Percentiles rank a stretch among this genome's conserved stretches.
These are phyloP conservation scores for Zoanthus solanderi DNA, from an alignment of 92 coral and sea anemone genomes.

Conservation along the genomic window DNA sequence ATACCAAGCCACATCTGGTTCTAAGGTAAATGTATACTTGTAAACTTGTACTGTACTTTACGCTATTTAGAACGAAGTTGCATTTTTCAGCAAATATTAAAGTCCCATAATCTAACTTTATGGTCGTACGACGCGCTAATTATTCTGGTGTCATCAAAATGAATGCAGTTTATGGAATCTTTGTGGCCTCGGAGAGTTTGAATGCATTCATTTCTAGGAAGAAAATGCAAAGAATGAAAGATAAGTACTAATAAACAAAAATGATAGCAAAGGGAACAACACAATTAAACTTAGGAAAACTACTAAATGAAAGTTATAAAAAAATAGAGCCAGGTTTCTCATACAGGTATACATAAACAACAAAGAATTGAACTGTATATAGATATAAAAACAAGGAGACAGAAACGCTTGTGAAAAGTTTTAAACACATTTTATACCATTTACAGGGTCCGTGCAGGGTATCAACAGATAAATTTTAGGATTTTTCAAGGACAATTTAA, in stretches of 20 bases:
- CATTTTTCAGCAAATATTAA: conserved; percentile 63
- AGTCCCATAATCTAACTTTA: conserved; percentile 89
- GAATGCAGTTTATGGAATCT: conserved; percentile 70
- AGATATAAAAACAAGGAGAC: too few species aligned
- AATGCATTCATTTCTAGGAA: conserved; percentile 79
- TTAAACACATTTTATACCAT: too few species aligned
- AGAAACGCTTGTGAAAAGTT: too few species aligned
- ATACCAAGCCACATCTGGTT: too few species aligned
- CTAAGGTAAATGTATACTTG: too few species aligned
- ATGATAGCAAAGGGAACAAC: not conserved
- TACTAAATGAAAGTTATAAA: not conserved
- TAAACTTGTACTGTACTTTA: too few species aligned
- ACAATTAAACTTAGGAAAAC: not conserved
- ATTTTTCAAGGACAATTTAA: too few species aligned
- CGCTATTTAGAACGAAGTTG: not conserved
- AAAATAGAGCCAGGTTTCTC: not conserved
- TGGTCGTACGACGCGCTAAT: conserved; percentile 91
- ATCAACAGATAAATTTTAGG: too few species aligned
- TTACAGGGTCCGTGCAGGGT: too few species aligned
- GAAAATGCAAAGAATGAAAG: not conserved
- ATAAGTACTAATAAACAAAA: not conserved
- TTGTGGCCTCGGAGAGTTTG: conserved; percentile 84
- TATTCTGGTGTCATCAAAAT: conserved; percentile 85
- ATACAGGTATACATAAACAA: not conserved
- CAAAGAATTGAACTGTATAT: too few species aligned